Evolutionary conservation across 92 coral and sea anemone species (phyloP).

Genomic region (Siderastrea radians): DNA sequence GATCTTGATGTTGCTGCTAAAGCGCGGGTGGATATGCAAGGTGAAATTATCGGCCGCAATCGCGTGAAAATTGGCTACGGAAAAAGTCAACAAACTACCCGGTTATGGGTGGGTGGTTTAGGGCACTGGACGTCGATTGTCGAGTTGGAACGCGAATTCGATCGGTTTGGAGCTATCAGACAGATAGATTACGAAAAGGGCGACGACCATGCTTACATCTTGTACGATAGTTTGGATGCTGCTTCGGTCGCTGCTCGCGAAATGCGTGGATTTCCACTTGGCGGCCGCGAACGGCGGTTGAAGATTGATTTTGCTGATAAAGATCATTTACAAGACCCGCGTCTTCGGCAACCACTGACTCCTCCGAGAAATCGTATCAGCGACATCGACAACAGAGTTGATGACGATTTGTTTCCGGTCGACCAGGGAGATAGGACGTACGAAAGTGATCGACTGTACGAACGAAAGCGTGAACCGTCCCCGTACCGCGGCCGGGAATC

Average conservation of each 20-base stretch:
- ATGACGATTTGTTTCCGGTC: slow-evolving; percentile 73
- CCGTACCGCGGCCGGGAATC: slow-evolving; percentile 75
- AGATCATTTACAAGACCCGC: slow-evolving; percentile 96
- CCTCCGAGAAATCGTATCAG: slow-evolving; percentile 86
- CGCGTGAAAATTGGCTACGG: slow-evolving; percentile 99
- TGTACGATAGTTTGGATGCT: slow-evolving; percentile 99
- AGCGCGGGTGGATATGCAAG: slow-evolving; percentile 97
- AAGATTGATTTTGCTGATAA: slow-evolving; percentile 99
- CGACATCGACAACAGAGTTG: slow-evolving; percentile 71
- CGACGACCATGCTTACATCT: slow-evolving; percentile 98
- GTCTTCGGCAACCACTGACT: slow-evolving; percentile 76
- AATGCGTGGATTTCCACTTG: slow-evolving; percentile 99
- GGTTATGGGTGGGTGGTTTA: slow-evolving; percentile 99
- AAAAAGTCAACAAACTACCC: slow-evolving; percentile 99
- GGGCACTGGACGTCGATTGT: slow-evolving; percentile 96
- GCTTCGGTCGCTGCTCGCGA: slow-evolving; percentile 99
- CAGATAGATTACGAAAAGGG: slow-evolving; percentile 97
- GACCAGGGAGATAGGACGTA: slow-evolving; percentile 78
- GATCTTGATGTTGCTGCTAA: slow-evolving; percentile 99
- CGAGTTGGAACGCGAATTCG: slow-evolving; percentile 98
- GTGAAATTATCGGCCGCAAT: slow-evolving; percentile 93
- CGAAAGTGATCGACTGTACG: slow-evolving; percentile 82
- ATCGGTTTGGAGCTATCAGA: slow-evolving; percentile 99
- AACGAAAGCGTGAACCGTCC: slow-evolving; percentile 83
- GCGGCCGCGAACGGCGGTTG: slow-evolving; percentile 93